These are phyloP conservation scores for Anolis carolinensis DNA, from an alignment of 2,113 vertebrate genomes.

Conservation along the genomic window DNA sequence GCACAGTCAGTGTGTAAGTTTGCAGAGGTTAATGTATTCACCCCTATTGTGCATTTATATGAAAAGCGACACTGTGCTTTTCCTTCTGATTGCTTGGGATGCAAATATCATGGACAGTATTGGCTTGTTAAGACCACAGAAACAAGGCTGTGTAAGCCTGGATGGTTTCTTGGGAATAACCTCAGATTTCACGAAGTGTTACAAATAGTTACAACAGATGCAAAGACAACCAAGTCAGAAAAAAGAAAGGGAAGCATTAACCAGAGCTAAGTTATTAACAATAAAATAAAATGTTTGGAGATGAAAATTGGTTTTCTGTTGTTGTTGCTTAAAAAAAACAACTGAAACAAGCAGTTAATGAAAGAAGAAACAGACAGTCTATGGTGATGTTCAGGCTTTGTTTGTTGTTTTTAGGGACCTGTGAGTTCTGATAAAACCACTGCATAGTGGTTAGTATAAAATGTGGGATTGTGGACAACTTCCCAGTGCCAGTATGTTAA, in stretches of 20 bases:
- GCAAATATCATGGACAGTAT: slow-evolving; percentile 54
- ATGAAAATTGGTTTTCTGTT: neutral
- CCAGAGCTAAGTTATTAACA: neutral
- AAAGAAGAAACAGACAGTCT: neutral
- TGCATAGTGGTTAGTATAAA: neutral
- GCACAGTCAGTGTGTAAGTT: slow-evolving; percentile 66
- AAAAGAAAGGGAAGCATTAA: neutral
- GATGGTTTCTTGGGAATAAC: slow-evolving; percentile 49
- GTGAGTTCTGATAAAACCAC: neutral
- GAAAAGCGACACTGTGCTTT: slow-evolving; percentile 57
- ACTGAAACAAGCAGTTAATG: neutral
- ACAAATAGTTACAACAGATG: slow-evolving; percentile 23
- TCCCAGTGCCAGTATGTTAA: too few relatives aligned
- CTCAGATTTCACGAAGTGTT: slow-evolving; percentile 40
- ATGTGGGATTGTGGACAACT: neutral
- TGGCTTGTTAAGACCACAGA: slow-evolving; percentile 47
- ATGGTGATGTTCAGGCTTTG: neutral
- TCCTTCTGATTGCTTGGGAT: slow-evolving; percentile 64
- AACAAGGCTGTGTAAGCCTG: slow-evolving; percentile 37
- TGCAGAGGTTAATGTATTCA: slow-evolving; percentile 70
- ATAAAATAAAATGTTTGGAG: neutral
- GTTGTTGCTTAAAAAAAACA: neutral
- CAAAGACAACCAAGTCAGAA: slow-evolving; percentile 3
- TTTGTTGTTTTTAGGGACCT: neutral
- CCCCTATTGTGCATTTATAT: slow-evolving; percentile 62